phyloP scores from a whole-genome alignment of 2,888 invertebrate species.

The Mystacides longicornis region DNA sequence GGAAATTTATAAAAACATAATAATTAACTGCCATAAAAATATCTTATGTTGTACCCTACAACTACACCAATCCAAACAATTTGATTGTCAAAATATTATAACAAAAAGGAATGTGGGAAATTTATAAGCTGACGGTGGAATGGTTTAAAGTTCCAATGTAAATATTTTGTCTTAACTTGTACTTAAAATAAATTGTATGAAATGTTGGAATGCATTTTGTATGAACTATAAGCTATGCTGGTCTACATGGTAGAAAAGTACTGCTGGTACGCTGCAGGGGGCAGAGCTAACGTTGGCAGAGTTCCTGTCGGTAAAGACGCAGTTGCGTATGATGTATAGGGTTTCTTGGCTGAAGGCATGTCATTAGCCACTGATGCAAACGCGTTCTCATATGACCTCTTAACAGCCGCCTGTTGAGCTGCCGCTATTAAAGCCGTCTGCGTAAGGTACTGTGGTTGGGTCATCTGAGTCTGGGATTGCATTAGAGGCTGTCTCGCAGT shows the following conservation, averaged over 20 bases:
- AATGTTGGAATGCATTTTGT: no score
- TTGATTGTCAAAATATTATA: background rate
- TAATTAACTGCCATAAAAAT: background rate
- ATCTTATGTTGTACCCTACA: no score
- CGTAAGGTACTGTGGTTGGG: slow-evolving; percentile 10
- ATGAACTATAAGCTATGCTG: no score
- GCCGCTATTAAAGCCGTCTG: slow-evolving; percentile 11
- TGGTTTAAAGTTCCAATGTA: no score
- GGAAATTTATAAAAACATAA: background rate
- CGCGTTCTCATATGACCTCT: slow-evolving; percentile 65
- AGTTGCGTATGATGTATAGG: slow-evolving; percentile 38
- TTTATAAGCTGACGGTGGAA: no score
- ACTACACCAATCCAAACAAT: no score
- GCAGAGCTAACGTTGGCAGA: slow-evolving; percentile 36
- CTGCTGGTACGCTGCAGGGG: slow-evolving; percentile 40
- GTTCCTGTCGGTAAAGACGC: slow-evolving; percentile 35
- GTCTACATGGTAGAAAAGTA: slow-evolving; percentile 27
- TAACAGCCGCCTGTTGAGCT: slow-evolving; percentile 43
- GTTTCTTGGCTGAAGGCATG: slow-evolving; percentile 42
- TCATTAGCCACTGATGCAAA: slow-evolving; percentile 46
- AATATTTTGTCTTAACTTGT: no score
- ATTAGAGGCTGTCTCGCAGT: slow-evolving; percentile 11
- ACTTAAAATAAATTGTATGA: no score
- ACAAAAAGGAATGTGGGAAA: no score
- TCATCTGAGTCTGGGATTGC: slow-evolving; percentile 13